phyloP scores from a whole-genome alignment of 2,113 vertebrate species.

The Eurypyga helias region DNA sequence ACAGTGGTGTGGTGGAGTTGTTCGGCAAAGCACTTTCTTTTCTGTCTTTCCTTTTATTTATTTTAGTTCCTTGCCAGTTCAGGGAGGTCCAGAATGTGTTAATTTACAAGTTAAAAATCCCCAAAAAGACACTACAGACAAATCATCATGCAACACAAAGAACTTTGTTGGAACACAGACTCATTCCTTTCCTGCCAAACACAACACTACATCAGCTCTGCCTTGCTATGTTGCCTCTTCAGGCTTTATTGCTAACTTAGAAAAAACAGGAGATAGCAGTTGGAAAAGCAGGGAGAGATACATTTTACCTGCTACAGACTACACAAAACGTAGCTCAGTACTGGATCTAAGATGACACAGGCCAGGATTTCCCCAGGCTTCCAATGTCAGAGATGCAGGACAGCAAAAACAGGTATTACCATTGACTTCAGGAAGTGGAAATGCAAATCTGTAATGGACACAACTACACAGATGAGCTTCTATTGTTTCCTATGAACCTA shows the following conservation, averaged over 20 bases:
- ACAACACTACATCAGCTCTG: not conserved
- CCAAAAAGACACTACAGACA: not conserved
- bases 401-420: not conserved
- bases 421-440: not conserved
- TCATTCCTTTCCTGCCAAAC: not conserved
- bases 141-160: not conserved
- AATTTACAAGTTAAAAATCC: not conserved
- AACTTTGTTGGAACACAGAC: not conserved
- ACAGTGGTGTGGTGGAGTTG: rapidly evolving
- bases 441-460: not conserved
- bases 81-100: not conserved
- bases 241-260: not conserved
- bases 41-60: not conserved
- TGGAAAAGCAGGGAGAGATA: not conserved
- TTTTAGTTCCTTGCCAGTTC: not conserved
- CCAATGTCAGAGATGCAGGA: not conserved
- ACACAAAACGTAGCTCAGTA: not conserved
- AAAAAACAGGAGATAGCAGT: not conserved
- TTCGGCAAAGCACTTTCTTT: not conserved
- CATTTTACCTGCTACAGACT: not conserved
- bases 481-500: not conserved
- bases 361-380: not conserved
- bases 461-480: not conserved
- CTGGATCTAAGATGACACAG: not conserved
- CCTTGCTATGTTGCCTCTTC: not conserved